phyloP scores from a whole-genome alignment of 1,140 invertebrate genomes.

The Probaryconus sp. region DNA sequence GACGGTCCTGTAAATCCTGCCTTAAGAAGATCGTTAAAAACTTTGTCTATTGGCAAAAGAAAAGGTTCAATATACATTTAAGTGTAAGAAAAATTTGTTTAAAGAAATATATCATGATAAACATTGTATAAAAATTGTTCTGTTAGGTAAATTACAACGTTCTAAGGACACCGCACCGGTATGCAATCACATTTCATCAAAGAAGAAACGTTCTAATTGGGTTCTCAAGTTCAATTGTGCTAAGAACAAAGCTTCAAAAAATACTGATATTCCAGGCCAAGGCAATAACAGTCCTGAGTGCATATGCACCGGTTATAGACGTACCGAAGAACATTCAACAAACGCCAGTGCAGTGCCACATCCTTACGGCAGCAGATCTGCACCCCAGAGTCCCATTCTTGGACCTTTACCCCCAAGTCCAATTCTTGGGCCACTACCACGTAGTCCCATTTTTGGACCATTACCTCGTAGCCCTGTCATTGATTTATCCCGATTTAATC shows the following conservation, averaged over 20 bases:
- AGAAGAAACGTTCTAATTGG: slow-evolving; percentile 82
- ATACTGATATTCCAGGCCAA: slow-evolving; percentile 75
- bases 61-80: slow-evolving; percentile 71
- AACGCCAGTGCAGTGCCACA: slow-evolving; percentile 71
- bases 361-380: slow-evolving; percentile 77
- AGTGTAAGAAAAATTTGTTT: slow-evolving; percentile 5
- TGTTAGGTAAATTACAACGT: slow-evolving; percentile 71
- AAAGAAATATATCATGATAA: too few species aligned
- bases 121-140: too few species aligned
- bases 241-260: slow-evolving; percentile 79
- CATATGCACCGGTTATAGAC: slow-evolving; percentile 81
- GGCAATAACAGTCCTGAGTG: slow-evolving; percentile 78
- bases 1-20: slow-evolving; percentile 73
- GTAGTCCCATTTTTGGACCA: slow-evolving; percentile 76
- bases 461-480: slow-evolving; percentile 78
- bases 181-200: slow-evolving; percentile 75
- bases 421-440: slow-evolving; percentile 80
- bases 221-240: slow-evolving; percentile 81
- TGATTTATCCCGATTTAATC: slow-evolving; percentile 81
- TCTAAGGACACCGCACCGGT: slow-evolving; percentile 74
- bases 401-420: slow-evolving; percentile 74
- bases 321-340: slow-evolving; percentile 80
- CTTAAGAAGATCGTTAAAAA: slow-evolving; percentile 74
- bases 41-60: slow-evolving; percentile 75
- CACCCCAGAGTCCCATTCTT: slow-evolving; percentile 70